Base-by-base conservation (phyloP, 2,888 invertebrate species). In the Phortica okadai region DNA sequence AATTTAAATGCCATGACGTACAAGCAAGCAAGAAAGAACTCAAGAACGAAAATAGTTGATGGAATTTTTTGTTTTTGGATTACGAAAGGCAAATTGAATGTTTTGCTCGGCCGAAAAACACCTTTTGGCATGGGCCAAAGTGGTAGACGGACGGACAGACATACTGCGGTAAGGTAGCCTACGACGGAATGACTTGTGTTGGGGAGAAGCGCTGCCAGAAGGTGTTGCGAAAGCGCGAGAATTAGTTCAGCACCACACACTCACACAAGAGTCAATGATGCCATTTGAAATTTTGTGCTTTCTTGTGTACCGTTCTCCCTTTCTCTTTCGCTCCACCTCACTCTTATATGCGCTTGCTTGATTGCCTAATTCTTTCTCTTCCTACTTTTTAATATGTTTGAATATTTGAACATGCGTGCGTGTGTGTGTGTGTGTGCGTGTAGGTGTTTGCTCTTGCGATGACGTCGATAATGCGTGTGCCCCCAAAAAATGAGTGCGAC, bases 401-500 rank as follows among this genome's bases (percentile, higher is more conserved):
- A 33, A 33, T 33, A 33, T 33, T 33, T 33, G 33, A 4, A 33
- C 33, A 8, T 50, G 50, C 10, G 10, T 50, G 50, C 6, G 50
- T 50, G 50, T 50, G 50, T 14, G 50, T 50, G 50, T 14, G 0
- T 21, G 50, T 50, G 14, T 8, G 10, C 6, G 50, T 50, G 50
- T 50, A 8, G 50, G 8, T 50, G 50, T 50, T 50, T 50, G 8
- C 50, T 14, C 8, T 14, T 50, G 14, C 6, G 50, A 50, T 50
- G 50, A 50, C 50, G 50, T 50, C 50, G 50, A 8, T 14, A 14
- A 14, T 50, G 50, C 14, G 50, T 50, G 50, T 11, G 8, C 10
- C 50, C 50, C 62, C 10, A n/a, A 21, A 25, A 62, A 62, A 62
- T 62, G 62, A 10, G 62, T 16, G 25, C 62, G 62, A 21, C 62